Percentiles rank a stretch among this genome's conserved stretches.
Conservation (phyloP, 2,888 invertebrate genomes). For the Acleris literana region DNA sequence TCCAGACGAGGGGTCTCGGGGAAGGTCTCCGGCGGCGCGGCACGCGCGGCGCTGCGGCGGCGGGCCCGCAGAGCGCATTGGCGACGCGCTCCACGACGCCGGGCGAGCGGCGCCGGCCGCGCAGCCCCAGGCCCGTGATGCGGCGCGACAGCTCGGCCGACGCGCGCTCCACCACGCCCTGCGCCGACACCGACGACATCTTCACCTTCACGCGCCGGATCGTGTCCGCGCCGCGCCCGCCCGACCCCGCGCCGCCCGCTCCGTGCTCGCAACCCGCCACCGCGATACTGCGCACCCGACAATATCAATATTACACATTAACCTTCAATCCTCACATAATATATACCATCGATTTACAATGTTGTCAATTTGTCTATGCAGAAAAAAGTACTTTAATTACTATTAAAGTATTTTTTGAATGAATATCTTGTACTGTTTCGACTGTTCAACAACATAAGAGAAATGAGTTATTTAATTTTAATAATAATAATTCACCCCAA, state of each 20-base stretch:
- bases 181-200: constrained; percentile 93
- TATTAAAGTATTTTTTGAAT: too few species aligned
- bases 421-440: too few species aligned
- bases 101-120: constrained; percentile 84
- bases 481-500: too few species aligned
- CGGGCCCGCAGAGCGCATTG: constrained; percentile 91
- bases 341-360: too few species aligned
- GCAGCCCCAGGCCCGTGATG: constrained; percentile 91
- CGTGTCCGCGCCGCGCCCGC: constrained; percentile 71
- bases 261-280: constrained; percentile 80
- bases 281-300: constrained; percentile 55
- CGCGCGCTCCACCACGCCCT: constrained; percentile 95
- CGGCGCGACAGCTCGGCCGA: constrained; percentile 95
- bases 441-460: too few species aligned
- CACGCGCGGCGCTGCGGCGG: constrained; percentile 61
- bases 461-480: too few species aligned
- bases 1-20: constrained; percentile 86
- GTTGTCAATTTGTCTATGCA: too few species aligned
- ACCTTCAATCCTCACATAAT: too few species aligned
- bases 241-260: constrained; percentile 55
- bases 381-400: too few species aligned
- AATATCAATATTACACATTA: neutral
- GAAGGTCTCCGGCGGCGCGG: constrained; percentile 77
- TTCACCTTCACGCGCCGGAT: constrained; percentile 79
- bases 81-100: constrained; percentile 94